Conservation (phyloP, 2,113 vertebrate species). For the Callithrix jacchus region DNA sequence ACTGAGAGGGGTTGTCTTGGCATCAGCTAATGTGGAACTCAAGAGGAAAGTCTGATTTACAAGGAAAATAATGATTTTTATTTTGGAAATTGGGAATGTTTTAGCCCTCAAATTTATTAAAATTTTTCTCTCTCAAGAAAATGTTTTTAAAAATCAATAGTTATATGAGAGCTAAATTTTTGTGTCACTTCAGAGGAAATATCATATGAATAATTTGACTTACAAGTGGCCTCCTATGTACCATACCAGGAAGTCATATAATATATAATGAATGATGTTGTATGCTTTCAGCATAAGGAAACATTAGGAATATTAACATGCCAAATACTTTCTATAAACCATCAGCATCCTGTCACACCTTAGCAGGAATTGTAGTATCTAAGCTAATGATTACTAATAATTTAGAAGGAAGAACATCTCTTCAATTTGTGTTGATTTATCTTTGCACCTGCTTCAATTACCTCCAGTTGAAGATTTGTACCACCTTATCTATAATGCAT, state of each 20-base stretch:
- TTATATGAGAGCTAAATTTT: conserved; percentile 24
- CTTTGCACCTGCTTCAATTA: conserved; percentile 39
- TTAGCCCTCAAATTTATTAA: background rate
- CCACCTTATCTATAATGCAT: conserved; percentile 31
- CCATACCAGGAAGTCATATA: conserved; percentile 55
- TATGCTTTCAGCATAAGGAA: conserved; percentile 36
- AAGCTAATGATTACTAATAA: conserved; percentile 49
- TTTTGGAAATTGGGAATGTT: conserved; percentile 10
- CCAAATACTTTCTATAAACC: background rate
- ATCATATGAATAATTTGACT: conserved; percentile 52
- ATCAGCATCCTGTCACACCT: background rate
- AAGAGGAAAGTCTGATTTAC: background rate
- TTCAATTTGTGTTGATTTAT: conserved; percentile 61
- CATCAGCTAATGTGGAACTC: background rate
- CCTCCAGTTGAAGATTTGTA: conserved; percentile 20
- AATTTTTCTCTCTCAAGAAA: conserved; percentile 23
- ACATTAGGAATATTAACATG: conserved; percentile 59
- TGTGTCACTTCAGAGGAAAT: background rate
- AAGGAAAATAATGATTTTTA: conserved; percentile 34
- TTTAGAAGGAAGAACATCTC: conserved; percentile 45
- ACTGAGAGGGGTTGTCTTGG: background rate
- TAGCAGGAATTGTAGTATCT: background rate
- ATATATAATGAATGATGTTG: conserved; percentile 53
- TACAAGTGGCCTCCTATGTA: conserved; percentile 30
- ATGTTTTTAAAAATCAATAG: conserved; percentile 6